Base-by-base conservation (phyloP, 2,888 invertebrate genomes). In the Ornithoptera priamus region DNA sequence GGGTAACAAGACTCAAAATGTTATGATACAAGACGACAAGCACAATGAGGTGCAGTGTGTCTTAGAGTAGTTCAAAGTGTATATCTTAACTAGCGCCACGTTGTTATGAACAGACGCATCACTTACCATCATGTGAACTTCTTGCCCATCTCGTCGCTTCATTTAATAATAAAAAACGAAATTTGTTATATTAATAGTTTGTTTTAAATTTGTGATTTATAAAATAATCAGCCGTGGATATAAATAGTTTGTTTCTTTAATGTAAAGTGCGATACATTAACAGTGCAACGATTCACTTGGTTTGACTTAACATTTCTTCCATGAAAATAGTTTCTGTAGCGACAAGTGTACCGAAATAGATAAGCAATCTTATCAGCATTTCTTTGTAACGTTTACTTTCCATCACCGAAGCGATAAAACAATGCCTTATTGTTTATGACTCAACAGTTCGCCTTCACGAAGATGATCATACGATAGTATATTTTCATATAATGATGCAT, bases 301-400 rank as follows among this genome's bases (percentile, higher is more conserved):
- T 17, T 50, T 18, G 15, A 50, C 5, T 50, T 50, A 50, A 12
- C 15, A 18, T 50, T 50, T 50, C 50, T 17, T 50, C 15, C 50
- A 15, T 3, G n/a, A 59, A 30, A 68, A 64, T 30, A 60, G 36
- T 61, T 64, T 22, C 65, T 74, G 75, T 76, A 70, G 78, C 77
- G 75, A 77, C 75, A 78, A 73, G 57, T 24, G 42, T 50, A 60
- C 39, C 76, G 79, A 78, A 72, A 74, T 72, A 78, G 84, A 85
- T 87, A 82, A 83, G 74, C 73, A 77, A 82, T 86, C 83, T 86
- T 85, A 89, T 86, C 87, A 75, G 75, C 72, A 77, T 80, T 82
- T 81, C 79, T 81, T 76, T 75, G 76, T 75, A 79, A 78, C 79
- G 71, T 80, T 84, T 80, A 82, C 84, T 87, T 85, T 86, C 84